These are phyloP conservation scores for Onychomys leucogaster DNA, from an alignment of 2,797 vertebrate species.

Conservation along the genomic window DNA sequence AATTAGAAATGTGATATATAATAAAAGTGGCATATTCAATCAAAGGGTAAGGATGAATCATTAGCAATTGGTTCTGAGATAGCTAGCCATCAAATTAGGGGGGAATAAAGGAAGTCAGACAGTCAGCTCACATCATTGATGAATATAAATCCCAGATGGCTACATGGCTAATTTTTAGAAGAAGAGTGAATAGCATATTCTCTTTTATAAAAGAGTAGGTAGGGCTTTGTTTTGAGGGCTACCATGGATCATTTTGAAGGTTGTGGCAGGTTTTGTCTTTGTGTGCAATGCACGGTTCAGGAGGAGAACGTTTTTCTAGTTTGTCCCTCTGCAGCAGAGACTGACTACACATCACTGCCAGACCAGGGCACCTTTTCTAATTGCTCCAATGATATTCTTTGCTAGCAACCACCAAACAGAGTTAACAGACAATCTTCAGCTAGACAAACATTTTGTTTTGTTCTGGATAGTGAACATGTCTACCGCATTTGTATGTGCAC, in stretches of 20 bases:
- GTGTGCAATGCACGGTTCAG: not conserved
- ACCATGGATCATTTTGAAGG: slow-evolving; percentile 1
- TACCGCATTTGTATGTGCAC: not conserved
- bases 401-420: not conserved
- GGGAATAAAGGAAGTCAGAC: not conserved
- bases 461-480: not conserved
- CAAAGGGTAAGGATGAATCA: slow-evolving; percentile 61
- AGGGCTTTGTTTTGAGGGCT: slow-evolving; percentile 11
- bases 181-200: slow-evolving; percentile 22
- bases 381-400: not conserved
- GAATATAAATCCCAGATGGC: slow-evolving; percentile 67
- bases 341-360: not conserved
- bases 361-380: not conserved
- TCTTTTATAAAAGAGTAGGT: slow-evolving; percentile 41
- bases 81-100: slow-evolving; percentile 18
- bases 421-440: not conserved
- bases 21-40: slow-evolving; percentile 58
- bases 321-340: not conserved
- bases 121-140: slow-evolving; percentile 46
- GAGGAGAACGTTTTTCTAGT: not conserved
- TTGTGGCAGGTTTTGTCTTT: not conserved
- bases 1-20: slow-evolving; percentile 64
- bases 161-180: slow-evolving; percentile 51
- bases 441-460: not conserved
- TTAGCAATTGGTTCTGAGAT: slow-evolving; percentile 54